phyloP scores from a whole-genome alignment of 2,113 vertebrate species.

The Clarias batrachus region DNA sequence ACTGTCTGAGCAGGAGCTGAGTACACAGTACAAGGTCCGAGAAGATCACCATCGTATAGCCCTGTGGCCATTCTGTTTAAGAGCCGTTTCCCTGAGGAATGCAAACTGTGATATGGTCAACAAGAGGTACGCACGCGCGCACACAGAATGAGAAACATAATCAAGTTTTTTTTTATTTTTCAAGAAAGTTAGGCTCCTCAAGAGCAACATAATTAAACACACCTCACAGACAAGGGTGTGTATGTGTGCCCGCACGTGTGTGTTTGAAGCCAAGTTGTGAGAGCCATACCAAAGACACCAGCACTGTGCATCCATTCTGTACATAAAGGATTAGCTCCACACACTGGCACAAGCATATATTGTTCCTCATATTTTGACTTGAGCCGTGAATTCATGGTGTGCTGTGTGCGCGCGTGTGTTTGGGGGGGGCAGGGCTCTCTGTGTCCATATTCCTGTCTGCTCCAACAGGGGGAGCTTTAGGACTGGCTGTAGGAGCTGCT shows the following conservation, averaged over 20 bases:
- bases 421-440: slow-evolving; percentile 20
- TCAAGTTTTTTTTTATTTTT: slow-evolving; percentile 67
- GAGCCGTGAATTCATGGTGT: slow-evolving; percentile 37
- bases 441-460: slow-evolving; percentile 27
- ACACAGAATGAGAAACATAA: slow-evolving; percentile 47
- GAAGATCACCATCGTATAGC: slow-evolving; percentile 48
- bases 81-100: slow-evolving; percentile 70
- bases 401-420: neutral
- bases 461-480: slow-evolving; percentile 68
- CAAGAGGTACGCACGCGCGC: slow-evolving; percentile 30
- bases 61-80: slow-evolving; percentile 52
- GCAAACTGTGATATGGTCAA: slow-evolving; percentile 56
- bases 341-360: neutral
- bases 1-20: slow-evolving; percentile 10
- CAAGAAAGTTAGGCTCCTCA: slow-evolving; percentile 70
- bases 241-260: neutral
- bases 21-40: slow-evolving; percentile 53
- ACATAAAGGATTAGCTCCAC: slow-evolving; percentile 5
- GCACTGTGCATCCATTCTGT: neutral
- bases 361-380: slow-evolving; percentile 8
- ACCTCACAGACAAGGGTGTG: slow-evolving; percentile 2
- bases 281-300: slow-evolving; percentile 5
- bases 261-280: neutral
- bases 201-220: slow-evolving; percentile 19
- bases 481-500: slow-evolving; percentile 97